Evolutionary conservation across 2,888 invertebrate species (phyloP), one percentile per base, ranked within the genome.

Genomic region (Odontocolon sp.): DNA sequence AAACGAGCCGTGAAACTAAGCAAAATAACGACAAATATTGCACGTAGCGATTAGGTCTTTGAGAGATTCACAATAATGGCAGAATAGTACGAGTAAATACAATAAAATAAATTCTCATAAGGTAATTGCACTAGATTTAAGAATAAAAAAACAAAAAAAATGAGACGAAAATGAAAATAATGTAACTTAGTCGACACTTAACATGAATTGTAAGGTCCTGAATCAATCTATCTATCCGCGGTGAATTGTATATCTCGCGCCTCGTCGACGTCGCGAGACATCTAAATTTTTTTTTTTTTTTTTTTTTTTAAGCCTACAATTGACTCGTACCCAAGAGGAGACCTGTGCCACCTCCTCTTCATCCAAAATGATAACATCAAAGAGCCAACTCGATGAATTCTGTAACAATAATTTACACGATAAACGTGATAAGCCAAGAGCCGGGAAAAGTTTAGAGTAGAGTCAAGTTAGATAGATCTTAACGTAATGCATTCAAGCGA

Each of bases 371-470:
- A 33, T 23, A 3, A 31, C 59, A 40, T n/a, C 14, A 26, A 47
- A 61, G 5, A 45, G 26, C 26, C 50, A 33, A 66, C 61, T 67
- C 70, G 59, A 76, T 26, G 26, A 80, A 77, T 77, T 80, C 78
- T 76, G 77, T 80, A 81, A 82, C 80, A 82, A 85, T 82, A 82
- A 82, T 79, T 16, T 56, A 73, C 74, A 81, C 68, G 80, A 81
- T 82, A 82, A 83, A 73, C 72, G 57, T 76, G 71, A 77, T 73
- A 69, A 82, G 79, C 78, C 67, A 80, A 80, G 40, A 64, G 64
- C 63, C 67, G 68, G 50, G 68, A 45, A 50, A 47, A 50, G 61
- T 73, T 45, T 80, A 79, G 73, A 64, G 2, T 61, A 70, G 57
- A 66, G 54, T 54, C 28, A 76, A 70, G 52, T 70, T 64, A 71